A percentile compares a stretch with the other conserved stretches of the same genome.
phyloP scores from a whole-genome alignment of 2,797 vertebrate species.

The Rhinichthys osculus region DNA sequence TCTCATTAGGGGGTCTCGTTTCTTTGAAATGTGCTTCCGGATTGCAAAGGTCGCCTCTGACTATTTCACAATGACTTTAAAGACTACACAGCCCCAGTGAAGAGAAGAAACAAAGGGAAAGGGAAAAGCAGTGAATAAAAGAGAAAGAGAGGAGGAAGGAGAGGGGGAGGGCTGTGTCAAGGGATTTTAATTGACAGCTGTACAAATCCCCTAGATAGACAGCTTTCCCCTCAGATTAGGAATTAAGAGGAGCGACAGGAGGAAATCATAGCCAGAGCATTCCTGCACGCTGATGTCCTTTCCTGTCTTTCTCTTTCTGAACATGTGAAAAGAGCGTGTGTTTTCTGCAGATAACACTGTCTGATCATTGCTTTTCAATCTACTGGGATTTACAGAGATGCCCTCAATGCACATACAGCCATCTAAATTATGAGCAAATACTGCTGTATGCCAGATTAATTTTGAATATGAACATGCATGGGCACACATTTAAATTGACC shows the following conservation, averaged over 20 bases:
- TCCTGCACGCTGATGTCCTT: slow-evolving; percentile 38
- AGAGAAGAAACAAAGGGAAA: background rate
- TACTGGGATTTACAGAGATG: slow-evolving; percentile 50
- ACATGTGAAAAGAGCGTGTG: slow-evolving; percentile 45
- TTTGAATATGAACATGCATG: background rate
- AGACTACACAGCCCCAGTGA: background rate
- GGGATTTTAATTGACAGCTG: slow-evolving; percentile 79
- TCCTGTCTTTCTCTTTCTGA: slow-evolving; percentile 20
- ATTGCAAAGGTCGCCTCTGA: background rate
- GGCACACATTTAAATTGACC: background rate
- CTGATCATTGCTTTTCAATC: slow-evolving; percentile 35
- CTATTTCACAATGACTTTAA: background rate
- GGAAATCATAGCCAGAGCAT: slow-evolving; percentile 47
- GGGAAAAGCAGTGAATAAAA: slow-evolving; percentile 23
- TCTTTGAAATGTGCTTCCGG: background rate
- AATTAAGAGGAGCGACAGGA: slow-evolving; percentile 53
- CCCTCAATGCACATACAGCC: slow-evolving; percentile 29
- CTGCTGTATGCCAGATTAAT: background rate
- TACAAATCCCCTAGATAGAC: slow-evolving; percentile 72
- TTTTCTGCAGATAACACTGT: slow-evolving; percentile 56
- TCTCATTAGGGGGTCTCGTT: background rate
- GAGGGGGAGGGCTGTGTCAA: slow-evolving; percentile 67
- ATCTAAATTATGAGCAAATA: slow-evolving; percentile 25
- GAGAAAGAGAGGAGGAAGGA: slow-evolving; percentile 12
- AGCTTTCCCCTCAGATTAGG: slow-evolving; percentile 49